Percentiles rank a stretch among this genome's conserved stretches.
Evolutionary conservation across 2,888 invertebrate genomes (phyloP).

Genomic region (Phaedon cochleariae): DNA sequence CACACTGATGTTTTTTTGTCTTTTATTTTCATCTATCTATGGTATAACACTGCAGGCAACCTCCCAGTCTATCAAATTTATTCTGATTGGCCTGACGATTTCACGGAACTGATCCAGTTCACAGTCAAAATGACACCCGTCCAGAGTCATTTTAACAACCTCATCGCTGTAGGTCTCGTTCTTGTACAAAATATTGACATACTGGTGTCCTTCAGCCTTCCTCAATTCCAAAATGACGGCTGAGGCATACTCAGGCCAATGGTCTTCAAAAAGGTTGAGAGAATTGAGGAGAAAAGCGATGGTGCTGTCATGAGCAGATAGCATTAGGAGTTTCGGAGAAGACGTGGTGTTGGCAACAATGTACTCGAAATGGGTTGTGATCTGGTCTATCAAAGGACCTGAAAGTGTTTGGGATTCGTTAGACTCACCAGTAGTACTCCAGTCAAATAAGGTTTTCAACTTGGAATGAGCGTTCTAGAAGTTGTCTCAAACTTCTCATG

Average conservation of each 20-base stretch:
- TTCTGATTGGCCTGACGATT: slow-evolving; percentile 22
- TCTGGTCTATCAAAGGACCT: slow-evolving; percentile 39
- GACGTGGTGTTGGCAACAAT: background rate
- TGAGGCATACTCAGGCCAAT: slow-evolving; percentile 72
- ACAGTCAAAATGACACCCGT: slow-evolving; percentile 25
- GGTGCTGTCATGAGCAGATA: slow-evolving; percentile 81
- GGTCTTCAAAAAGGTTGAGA: slow-evolving; percentile 70
- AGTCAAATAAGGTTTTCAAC: background rate
- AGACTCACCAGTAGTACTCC: background rate
- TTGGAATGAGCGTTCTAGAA: background rate
- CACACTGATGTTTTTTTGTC: too few relatives aligned
- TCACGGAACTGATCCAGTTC: slow-evolving; percentile 20
- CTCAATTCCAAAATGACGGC: slow-evolving; percentile 75
- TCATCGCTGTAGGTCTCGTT: slow-evolving; percentile 13
- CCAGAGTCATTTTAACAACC: slow-evolving; percentile 16
- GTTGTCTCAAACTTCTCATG: background rate
- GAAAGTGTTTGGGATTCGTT: slow-evolving; percentile 6
- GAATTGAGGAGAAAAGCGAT: slow-evolving; percentile 74
- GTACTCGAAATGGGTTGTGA: slow-evolving; percentile 33
- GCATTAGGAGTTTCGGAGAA: slow-evolving; percentile 70
- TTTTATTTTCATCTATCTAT: too few relatives aligned
- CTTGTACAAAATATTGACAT: slow-evolving; percentile 33
- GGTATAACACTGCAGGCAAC: too few relatives aligned
- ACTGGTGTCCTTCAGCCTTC: slow-evolving; percentile 34
- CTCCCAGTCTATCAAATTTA: slow-evolving; percentile 17